A percentile compares a stretch with the other conserved stretches of the same genome.
Evolutionary conservation across 1,140 invertebrate genomes (phyloP).

Genomic region (Piezodorus guildinii): DNA sequence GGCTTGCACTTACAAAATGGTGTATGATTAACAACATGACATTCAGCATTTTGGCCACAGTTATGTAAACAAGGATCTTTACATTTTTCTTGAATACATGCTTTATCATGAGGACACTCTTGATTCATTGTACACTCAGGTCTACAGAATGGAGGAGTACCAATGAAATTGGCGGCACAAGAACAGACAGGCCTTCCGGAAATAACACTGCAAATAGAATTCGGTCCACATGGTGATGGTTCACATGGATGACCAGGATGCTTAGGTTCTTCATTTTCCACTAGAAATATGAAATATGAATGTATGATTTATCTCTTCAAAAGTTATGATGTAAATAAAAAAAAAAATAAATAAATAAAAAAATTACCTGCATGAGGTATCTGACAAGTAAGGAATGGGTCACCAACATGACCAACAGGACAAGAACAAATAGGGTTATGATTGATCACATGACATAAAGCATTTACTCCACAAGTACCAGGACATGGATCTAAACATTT

Average conservation of each 20-base stretch:
- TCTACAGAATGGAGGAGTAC: slow-evolving; percentile 43
- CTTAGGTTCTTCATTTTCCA: slow-evolving; percentile 32
- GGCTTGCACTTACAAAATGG: slow-evolving; percentile 64
- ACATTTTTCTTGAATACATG: slow-evolving; percentile 71
- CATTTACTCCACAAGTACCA: slow-evolving; percentile 61
- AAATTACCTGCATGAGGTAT: slow-evolving; percentile 32
- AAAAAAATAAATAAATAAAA: no score
- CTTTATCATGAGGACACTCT: slow-evolving; percentile 49
- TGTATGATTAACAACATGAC: slow-evolving; percentile 67
- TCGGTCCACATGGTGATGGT: slow-evolving; percentile 71
- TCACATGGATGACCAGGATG: slow-evolving; percentile 50
- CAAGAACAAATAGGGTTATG: slow-evolving; percentile 75
- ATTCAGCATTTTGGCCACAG: slow-evolving; percentile 68
- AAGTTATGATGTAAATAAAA: neutral
- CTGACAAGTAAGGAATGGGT: slow-evolving; percentile 66
- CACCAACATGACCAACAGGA: slow-evolving; percentile 55
- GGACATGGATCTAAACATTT: slow-evolving; percentile 66
- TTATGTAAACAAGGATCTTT: slow-evolving; percentile 57
- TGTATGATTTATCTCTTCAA: neutral
- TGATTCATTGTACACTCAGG: slow-evolving; percentile 46
- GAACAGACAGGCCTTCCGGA: slow-evolving; percentile 65
- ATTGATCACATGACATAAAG: slow-evolving; percentile 62
- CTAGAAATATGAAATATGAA: slow-evolving; percentile 8
- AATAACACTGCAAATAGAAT: slow-evolving; percentile 71
- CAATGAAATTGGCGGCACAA: slow-evolving; percentile 49